A percentile compares a stretch with the other conserved stretches of the same genome.
Evolutionary conservation across 2,113 vertebrate genomes (phyloP).

Genomic region (Anarhynchus alexandrinus): DNA sequence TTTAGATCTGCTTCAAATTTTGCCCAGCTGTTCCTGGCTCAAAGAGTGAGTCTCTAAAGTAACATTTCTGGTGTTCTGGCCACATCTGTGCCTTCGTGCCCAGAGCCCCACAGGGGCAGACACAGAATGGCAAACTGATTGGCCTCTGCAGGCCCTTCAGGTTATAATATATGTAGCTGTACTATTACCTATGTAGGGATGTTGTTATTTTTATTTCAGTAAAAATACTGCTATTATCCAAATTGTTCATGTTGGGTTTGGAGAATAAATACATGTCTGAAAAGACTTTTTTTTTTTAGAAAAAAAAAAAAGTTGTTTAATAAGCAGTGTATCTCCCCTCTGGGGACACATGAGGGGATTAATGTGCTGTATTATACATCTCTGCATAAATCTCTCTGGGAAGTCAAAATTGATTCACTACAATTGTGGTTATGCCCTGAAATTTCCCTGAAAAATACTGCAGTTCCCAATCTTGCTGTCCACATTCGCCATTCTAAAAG

Average conservation of each 20-base stretch:
- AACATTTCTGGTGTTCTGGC: neutral
- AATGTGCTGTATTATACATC: neutral
- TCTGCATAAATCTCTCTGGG: slow-evolving; percentile 21
- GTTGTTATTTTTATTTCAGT: neutral
- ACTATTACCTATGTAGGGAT: neutral
- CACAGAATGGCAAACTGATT: neutral
- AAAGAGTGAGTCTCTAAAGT: neutral
- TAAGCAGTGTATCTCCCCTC: neutral
- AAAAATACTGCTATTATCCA: neutral
- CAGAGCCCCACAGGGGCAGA: neutral
- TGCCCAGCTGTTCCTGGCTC: neutral
- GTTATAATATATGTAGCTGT: accelerated
- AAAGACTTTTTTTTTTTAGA: neutral
- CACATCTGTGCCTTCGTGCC: neutral
- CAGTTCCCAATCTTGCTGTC: slow-evolving; percentile 13
- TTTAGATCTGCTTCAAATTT: neutral
- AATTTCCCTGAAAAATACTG: slow-evolving; percentile 25
- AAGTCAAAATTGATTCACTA: slow-evolving; percentile 38
- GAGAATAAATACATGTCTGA: neutral
- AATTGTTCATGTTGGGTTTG: neutral
- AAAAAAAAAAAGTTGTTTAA: neutral
- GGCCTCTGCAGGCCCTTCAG: neutral
- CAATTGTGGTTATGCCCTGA: neutral
- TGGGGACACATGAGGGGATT: neutral
- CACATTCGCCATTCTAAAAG: neutral